Conservation (phyloP, 2,113 vertebrate species). For the Equus przewalskii region DNA sequence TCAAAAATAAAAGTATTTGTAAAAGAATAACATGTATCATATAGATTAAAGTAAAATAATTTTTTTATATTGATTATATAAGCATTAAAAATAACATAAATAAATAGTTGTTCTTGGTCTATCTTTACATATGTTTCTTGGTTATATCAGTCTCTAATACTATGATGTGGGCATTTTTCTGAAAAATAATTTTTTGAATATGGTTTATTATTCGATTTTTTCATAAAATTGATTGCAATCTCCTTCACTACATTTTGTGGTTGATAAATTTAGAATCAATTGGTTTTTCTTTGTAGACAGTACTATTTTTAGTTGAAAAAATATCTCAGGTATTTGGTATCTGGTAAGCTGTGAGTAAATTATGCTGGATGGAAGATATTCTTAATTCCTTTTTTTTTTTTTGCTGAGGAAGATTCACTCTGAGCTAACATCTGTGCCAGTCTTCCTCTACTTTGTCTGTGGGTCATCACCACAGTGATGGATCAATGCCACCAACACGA, state of each 20-base stretch:
- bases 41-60: not conserved
- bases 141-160: not conserved
- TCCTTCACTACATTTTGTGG: not conserved
- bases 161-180: not conserved
- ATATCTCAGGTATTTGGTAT: not conserved
- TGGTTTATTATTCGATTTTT: not conserved
- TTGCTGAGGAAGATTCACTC: too few relatives aligned
- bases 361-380: not conserved
- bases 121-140: not conserved
- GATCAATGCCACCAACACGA: too few relatives aligned
- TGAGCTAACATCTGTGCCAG: too few relatives aligned
- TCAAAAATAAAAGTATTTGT: not conserved
- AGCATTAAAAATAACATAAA: not conserved
- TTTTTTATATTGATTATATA: not conserved
- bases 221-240: not conserved
- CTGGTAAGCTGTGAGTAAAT: not conserved
- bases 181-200: not conserved
- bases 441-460: too few relatives aligned
- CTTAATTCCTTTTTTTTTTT: not conserved
- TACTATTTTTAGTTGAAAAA: not conserved
- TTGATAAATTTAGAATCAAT: not conserved
- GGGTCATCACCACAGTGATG: too few relatives aligned
- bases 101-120: not conserved
- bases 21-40: not conserved
- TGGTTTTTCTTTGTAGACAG: not conserved